phyloP scores from a whole-genome alignment of 2,797 vertebrate species.

The Acridotheres tristis region DNA sequence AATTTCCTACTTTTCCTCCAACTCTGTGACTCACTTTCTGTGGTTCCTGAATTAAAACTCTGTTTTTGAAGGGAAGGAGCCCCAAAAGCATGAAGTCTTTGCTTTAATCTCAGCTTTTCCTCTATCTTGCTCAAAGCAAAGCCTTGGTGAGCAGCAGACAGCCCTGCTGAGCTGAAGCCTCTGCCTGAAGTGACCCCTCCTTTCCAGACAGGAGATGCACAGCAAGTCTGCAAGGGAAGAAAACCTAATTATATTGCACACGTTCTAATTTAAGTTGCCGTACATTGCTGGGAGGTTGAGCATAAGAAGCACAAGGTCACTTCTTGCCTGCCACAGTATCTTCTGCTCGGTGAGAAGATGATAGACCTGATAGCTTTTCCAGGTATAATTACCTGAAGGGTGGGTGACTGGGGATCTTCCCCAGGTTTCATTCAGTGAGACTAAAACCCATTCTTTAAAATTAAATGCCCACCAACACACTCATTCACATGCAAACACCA shows the following conservation, averaged over 20 bases:
- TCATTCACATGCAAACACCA: not conserved
- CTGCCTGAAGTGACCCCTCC: slow-evolving; percentile 36
- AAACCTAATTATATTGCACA: slow-evolving; percentile 58
- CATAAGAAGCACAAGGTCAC: slow-evolving; percentile 6
- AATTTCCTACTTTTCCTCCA: not conserved
- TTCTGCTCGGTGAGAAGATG: not conserved
- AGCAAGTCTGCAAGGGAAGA: slow-evolving; percentile 6
- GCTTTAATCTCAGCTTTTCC: slow-evolving; percentile 35
- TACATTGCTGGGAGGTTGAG: slow-evolving; percentile 2
- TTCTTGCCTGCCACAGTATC: not conserved
- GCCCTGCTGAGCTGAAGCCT: slow-evolving; percentile 5
- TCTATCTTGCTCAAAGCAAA: slow-evolving; percentile 6
- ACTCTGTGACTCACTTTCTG: slow-evolving; percentile 2
- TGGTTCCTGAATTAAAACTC: not conserved
- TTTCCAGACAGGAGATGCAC: slow-evolving; percentile 38
- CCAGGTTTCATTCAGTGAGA: not conserved
- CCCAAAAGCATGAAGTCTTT: slow-evolving; percentile 6
- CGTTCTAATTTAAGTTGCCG: slow-evolving; percentile 56
- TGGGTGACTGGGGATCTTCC: not conserved
- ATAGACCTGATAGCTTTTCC: not conserved
- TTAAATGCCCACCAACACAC: not conserved
- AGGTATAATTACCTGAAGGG: not conserved
- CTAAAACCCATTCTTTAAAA: not conserved
- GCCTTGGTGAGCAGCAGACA: not conserved
- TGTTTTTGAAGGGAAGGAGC: slow-evolving; percentile 32